A percentile compares a stretch with the other conserved stretches of the same genome.
Conservation (phyloP, 2,888 invertebrate genomes). For the Zele albiditarsus region DNA sequence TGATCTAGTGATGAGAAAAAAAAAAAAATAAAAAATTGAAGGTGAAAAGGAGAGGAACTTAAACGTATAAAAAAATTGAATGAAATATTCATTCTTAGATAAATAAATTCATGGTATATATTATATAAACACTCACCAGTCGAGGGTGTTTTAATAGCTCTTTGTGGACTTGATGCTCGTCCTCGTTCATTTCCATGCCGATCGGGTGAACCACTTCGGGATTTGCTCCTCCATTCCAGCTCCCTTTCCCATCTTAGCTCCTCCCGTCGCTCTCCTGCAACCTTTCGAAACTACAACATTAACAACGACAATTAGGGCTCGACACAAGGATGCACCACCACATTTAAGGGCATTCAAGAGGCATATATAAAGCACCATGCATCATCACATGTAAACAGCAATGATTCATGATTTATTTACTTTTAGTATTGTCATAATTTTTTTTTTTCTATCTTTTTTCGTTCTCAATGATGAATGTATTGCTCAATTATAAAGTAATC, state of each 20-base stretch:
- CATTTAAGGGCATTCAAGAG: slow-evolving; percentile 59
- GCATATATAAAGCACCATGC: slow-evolving; percentile 42
- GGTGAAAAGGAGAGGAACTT: background rate
- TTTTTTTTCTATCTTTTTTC: background rate
- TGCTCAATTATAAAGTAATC: background rate
- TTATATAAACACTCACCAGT: slow-evolving; percentile 53
- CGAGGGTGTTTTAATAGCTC: slow-evolving; percentile 56
- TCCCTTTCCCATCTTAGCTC: slow-evolving; percentile 70
- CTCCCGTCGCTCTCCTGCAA: slow-evolving; percentile 72
- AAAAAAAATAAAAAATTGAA: background rate
- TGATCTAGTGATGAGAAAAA: slow-evolving; percentile 42
- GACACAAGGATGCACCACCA: slow-evolving; percentile 64
- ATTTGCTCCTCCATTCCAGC: slow-evolving; percentile 71
- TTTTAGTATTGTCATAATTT: background rate
- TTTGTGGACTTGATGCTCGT: slow-evolving; percentile 66
- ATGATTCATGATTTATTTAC: background rate
- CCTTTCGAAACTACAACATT: slow-evolving; percentile 73
- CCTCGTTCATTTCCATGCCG: slow-evolving; percentile 64
- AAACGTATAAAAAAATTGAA: background rate
- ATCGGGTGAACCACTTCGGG: slow-evolving; percentile 69
- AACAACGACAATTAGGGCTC: slow-evolving; percentile 65
- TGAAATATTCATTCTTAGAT: background rate
- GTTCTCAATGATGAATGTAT: background rate
- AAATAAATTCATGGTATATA: background rate
- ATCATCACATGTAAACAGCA: slow-evolving; percentile 8